Base-by-base conservation (phyloP, 2,888 invertebrate genomes). In the Synergus laeviventris region DNA sequence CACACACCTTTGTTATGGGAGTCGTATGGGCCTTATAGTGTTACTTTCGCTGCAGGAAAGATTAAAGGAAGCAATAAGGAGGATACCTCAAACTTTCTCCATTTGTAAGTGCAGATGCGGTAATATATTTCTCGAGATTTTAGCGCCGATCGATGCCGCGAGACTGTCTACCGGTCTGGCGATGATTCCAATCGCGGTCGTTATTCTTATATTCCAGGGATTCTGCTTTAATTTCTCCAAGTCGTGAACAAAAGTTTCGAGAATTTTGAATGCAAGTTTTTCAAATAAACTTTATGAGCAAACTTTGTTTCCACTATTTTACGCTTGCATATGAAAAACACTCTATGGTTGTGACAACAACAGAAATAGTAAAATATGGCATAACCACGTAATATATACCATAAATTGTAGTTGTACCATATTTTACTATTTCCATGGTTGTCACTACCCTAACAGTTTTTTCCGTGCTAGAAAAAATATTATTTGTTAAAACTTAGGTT, bases 11-110 rank as follows among this genome's bases (percentile, higher is more conserved):
- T 70, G 49, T 70, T 70, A 70, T 24, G 12, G 24, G 70, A 49
- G 42, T 70, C 45, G 31, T 49, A 70, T 49, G 24, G 45, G 70
- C n/a, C 70, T 31, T 31, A n/a, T n/a, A 45, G 49, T 14, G 42
- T 70, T 49, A 70, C 70, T 70, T 70, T 70, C 70, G 49, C 70
- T n/a, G 24, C 66, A 66, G 31, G 66, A n/a, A 70, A n/a, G 70
- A 70, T 70, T 70, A 49, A 70, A 70, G 49, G 45, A 70, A 49
- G 70, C 70, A 70, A 31, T 70, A 70, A 16, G 45, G 70, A 70
- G 45, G 45, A 45, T 45, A 70, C 70, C 49, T 70, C 49, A 42
- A 70, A 70, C 70, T 70, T 70, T 70, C 70, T 70, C 70, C 45
- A 49, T 70, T 31, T 70, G 70, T 49, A 70, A 49, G 45, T 70